Conservation (phyloP, 2,888 invertebrate species). For the Caenorhabditis sp. region DNA sequence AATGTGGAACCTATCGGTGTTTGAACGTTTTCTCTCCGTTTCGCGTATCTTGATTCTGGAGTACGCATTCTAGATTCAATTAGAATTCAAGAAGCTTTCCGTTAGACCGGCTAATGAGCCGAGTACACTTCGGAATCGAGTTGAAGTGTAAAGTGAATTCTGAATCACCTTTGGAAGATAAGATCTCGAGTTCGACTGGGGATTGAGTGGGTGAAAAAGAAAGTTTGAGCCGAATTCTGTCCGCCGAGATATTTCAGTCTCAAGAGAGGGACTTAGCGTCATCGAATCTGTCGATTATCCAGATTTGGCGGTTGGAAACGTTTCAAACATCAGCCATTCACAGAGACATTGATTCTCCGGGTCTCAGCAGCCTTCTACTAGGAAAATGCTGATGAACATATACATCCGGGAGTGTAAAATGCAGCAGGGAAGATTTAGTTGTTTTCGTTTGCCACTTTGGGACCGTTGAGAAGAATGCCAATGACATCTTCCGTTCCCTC, state of each 20-base stretch:
- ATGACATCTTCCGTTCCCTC: not conserved
- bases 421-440: not conserved
- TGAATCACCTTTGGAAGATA: not conserved
- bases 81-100: constrained; percentile 5
- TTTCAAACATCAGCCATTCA: not conserved
- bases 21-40: constrained; percentile 15
- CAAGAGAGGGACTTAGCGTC: not conserved
- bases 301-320: not conserved
- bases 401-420: too few species aligned
- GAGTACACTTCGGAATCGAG: constrained; percentile 9
- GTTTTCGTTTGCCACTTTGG: constrained; percentile 1
- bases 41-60: not conserved
- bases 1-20: constrained; percentile 4
- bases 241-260: not conserved
- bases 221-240: not conserved
- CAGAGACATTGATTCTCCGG: not conserved
- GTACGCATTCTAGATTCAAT: not conserved
- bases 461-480: not conserved
- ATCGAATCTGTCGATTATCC: not conserved
- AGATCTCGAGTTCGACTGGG: not conserved
- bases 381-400: too few species aligned
- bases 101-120: constrained; percentile 5
- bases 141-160: constrained; percentile 7
- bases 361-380: not conserved
- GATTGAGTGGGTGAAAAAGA: not conserved